Evolutionary conservation across 2,113 vertebrate genomes (phyloP).

Genomic region (Sclerurus mexicanus): DNA sequence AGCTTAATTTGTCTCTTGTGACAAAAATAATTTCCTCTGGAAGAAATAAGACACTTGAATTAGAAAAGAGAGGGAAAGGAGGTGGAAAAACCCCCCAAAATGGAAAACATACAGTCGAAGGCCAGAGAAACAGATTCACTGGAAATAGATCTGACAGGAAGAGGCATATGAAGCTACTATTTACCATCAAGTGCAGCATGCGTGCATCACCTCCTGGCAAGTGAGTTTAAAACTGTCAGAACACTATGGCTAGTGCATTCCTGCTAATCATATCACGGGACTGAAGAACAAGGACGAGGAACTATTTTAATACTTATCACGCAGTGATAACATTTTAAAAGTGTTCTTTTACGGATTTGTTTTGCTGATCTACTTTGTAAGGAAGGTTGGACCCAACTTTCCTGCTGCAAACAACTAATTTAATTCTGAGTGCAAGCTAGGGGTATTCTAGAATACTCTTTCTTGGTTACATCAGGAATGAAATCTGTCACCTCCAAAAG

Average conservation of each 20-base stretch:
- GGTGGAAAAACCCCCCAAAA: fast-evolving
- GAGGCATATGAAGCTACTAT: not conserved
- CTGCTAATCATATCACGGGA: not conserved
- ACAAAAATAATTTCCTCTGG: conserved; percentile 4
- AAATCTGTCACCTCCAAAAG: not conserved
- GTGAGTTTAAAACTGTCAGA: not conserved
- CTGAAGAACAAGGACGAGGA: not conserved
- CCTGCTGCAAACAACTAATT: not conserved
- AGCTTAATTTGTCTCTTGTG: not conserved
- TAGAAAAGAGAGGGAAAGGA: not conserved
- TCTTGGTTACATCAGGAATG: not conserved
- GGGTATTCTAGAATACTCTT: not conserved
- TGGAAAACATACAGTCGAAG: not conserved
- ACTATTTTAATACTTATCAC: conserved; percentile 16
- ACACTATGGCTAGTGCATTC: not conserved
- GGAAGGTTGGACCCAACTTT: not conserved
- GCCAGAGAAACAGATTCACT: not conserved
- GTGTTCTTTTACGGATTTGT: not conserved
- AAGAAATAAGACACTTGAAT: not conserved
- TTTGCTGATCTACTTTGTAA: not conserved
- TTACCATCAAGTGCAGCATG: not conserved
- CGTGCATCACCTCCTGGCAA: conserved; percentile 15
- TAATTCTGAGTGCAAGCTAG: not conserved
- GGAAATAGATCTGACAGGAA: not conserved
- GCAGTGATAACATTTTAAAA: not conserved